A percentile compares a stretch with the other conserved stretches of the same genome.
Evolutionary conservation across 37 sponge, comb jelly and placozoan genomes (phyloP).

Genomic region (Cliona cf. orientalis): DNA sequence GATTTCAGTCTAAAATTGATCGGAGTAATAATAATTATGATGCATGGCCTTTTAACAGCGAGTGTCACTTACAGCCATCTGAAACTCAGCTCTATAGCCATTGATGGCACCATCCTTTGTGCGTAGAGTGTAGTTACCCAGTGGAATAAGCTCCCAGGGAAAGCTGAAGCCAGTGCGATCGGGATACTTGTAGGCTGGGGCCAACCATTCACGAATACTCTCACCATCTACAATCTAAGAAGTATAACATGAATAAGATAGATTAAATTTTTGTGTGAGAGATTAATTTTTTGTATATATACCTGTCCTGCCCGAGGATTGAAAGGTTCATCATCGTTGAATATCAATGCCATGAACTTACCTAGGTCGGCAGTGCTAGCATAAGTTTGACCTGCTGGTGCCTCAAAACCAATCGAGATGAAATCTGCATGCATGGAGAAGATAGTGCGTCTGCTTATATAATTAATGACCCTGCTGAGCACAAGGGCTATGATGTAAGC

Average conservation of each 20-base stretch:
- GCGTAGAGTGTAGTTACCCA: constrained; percentile 49
- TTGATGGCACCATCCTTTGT: constrained; percentile 75
- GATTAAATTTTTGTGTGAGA: no score
- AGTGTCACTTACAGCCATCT: constrained; percentile 50
- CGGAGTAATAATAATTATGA: not conserved
- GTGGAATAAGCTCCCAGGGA: constrained; percentile 75
- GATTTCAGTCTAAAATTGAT: constrained; percentile 47
- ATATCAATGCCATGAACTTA: constrained; percentile 62
- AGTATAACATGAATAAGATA: no score
- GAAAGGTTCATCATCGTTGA: constrained; percentile 27
- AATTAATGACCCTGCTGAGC: no score
- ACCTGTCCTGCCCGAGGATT: constrained; percentile 38
- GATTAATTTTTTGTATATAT: no score
- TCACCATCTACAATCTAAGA: constrained; percentile 85
- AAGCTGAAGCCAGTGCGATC: constrained; percentile 72
- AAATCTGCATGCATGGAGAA: constrained; percentile 39
- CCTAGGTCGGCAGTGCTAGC: constrained; percentile 61
- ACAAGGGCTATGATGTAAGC: not conserved
- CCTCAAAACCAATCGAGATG: constrained; percentile 78
- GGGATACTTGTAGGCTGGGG: constrained; percentile 51
- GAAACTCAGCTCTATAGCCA: constrained; percentile 65
- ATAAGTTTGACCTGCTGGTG: constrained; percentile 81
- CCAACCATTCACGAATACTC: constrained; percentile 77
- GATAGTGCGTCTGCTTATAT: no score
- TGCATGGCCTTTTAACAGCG: constrained; percentile 40